Percentiles rank a stretch among this genome's conserved stretches.
These are phyloP conservation scores for Lacerta bilineata DNA, from an alignment of 2,797 vertebrate genomes.

Conservation along the genomic window DNA sequence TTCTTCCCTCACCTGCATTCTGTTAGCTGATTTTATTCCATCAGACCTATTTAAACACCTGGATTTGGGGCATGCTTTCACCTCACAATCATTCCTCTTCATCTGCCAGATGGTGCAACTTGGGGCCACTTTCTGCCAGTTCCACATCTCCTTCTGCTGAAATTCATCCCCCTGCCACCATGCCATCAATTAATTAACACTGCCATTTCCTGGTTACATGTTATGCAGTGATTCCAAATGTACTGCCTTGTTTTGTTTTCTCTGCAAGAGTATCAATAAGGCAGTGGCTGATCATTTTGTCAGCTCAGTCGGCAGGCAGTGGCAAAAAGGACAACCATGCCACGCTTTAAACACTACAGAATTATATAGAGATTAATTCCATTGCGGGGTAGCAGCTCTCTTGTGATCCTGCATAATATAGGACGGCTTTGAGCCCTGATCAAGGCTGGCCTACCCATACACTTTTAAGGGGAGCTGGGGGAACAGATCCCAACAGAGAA, in stretches of 20 bases:
- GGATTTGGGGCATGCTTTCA: conserved; percentile 21
- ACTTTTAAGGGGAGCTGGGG: neutral
- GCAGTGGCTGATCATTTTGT: neutral
- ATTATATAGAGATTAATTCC: neutral
- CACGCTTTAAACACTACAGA: neutral
- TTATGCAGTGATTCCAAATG: neutral
- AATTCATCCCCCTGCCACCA: neutral
- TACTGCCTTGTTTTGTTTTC: neutral
- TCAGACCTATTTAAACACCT: neutral
- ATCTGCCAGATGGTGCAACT: conserved; percentile 2
- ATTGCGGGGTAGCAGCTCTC: too few species aligned
- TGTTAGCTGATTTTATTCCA: neutral
- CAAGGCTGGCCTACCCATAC: too few species aligned
- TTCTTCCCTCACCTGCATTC: neutral
- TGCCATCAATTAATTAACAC: neutral
- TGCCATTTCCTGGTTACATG: neutral
- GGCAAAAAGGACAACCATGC: neutral
- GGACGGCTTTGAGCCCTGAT: neutral
- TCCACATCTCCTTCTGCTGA: conserved; percentile 14
- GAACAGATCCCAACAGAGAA: neutral
- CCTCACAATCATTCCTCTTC: conserved; percentile 7
- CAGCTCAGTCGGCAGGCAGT: neutral
- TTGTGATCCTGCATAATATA: too few species aligned
- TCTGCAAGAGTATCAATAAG: neutral
- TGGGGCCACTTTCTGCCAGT: conserved; percentile 8